Evolutionary conservation across 2,113 vertebrate species (phyloP).

Genomic region (Callionymus lyra): DNA sequence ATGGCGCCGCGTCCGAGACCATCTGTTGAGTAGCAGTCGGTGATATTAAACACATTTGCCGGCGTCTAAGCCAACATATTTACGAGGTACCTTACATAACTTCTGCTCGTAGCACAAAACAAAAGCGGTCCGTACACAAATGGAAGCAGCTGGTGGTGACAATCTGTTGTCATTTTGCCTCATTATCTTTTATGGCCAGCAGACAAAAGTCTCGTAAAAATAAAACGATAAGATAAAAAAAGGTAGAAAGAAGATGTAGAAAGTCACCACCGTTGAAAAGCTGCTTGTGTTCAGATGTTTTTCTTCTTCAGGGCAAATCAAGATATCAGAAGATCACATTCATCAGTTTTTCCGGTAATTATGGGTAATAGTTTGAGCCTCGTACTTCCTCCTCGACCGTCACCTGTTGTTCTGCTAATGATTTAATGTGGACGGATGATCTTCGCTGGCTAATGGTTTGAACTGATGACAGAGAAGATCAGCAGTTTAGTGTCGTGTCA

Average conservation of each 20-base stretch:
- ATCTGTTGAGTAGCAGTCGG: constrained; percentile 49
- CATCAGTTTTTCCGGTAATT: constrained; percentile 51
- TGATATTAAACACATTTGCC: constrained; percentile 47
- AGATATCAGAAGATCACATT: constrained; percentile 57
- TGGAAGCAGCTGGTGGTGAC: constrained; percentile 18
- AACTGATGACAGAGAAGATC: constrained; percentile 13
- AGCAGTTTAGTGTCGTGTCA: too few relatives aligned
- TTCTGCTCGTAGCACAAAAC: constrained; percentile 17
- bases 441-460: constrained; percentile 15
- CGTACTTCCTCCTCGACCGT: constrained; percentile 49
- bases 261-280: too few relatives aligned
- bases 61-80: constrained; percentile 33
- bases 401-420: constrained; percentile 43
- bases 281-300: too few relatives aligned
- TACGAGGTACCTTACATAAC: constrained; percentile 19
- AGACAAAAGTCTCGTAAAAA: constrained; percentile 3
- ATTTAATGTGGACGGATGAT: constrained; percentile 27
- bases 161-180: too few relatives aligned
- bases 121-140: constrained; percentile 27
- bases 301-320: too few relatives aligned
- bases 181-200: constrained; percentile 8
- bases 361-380: constrained; percentile 40
- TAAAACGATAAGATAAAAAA: too few relatives aligned
- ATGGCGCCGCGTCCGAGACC: constrained; percentile 35
- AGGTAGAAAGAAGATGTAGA: too few relatives aligned